A percentile compares a stretch with the other conserved stretches of the same genome.
Conservation (phyloP, 2,888 invertebrate species). For the Polydrusus pterygomalis region DNA sequence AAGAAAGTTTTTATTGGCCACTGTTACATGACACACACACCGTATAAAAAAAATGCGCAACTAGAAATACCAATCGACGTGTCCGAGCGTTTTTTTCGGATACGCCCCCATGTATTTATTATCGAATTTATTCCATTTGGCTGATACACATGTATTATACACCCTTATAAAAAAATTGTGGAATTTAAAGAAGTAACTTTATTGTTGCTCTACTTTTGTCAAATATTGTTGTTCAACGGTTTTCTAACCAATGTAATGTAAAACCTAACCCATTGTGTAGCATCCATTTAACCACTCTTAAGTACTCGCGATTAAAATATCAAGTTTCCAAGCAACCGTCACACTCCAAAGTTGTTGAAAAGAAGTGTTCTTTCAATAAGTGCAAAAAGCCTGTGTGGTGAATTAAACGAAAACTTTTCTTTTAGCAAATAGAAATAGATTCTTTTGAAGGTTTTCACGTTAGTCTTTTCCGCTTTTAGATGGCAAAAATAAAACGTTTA, state of each 20-base stretch:
- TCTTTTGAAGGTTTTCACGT: slow-evolving; percentile 20
- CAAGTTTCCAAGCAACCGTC: slow-evolving; percentile 42
- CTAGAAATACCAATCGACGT: too few relatives aligned
- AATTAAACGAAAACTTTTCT: slow-evolving; percentile 33
- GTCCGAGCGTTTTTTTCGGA: too few relatives aligned
- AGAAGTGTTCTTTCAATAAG: slow-evolving; percentile 37
- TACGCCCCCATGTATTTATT: too few relatives aligned
- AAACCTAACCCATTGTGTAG: slow-evolving; percentile 23
- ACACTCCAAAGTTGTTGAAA: slow-evolving; percentile 39
- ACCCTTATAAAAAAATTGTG: too few relatives aligned
- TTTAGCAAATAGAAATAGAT: slow-evolving; percentile 28
- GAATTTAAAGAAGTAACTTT: too few relatives aligned
- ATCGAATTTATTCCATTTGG: too few relatives aligned
- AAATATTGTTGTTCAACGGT: not conserved
- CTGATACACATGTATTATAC: too few relatives aligned
- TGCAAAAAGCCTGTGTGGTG: slow-evolving; percentile 37
- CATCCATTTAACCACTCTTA: slow-evolving; percentile 33
- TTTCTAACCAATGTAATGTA: not conserved
- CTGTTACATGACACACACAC: too few relatives aligned
- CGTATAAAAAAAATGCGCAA: too few relatives aligned
- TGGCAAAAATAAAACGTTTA: slow-evolving; percentile 21
- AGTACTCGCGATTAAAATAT: slow-evolving; percentile 44
- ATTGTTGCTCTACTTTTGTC: too few relatives aligned
- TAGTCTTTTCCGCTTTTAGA: slow-evolving; percentile 17
- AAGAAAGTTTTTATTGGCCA: too few relatives aligned